A percentile compares a stretch with the other conserved stretches of the same genome.
Evolutionary conservation across 2,888 invertebrate species (phyloP).

Genomic region (Halocaridina rubra): DNA sequence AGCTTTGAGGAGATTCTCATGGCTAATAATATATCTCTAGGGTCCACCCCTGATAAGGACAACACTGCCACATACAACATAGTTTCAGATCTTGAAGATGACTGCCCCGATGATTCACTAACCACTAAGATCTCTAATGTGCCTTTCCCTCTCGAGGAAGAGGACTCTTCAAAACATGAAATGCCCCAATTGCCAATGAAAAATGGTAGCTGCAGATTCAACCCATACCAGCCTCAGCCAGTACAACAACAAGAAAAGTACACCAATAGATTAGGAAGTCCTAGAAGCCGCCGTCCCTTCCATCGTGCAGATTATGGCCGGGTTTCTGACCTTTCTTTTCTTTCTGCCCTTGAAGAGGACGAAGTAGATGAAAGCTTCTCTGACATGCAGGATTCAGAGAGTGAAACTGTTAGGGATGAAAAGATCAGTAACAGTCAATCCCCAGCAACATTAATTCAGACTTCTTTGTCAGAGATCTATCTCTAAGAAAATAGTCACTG

Average conservation of each 20-base stretch:
- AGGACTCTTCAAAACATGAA: neutral
- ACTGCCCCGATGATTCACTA: neutral
- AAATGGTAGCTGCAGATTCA: neutral
- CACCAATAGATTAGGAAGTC: constrained; percentile 44
- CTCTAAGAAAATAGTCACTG: neutral
- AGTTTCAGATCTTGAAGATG: constrained; percentile 40
- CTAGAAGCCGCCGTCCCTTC: constrained; percentile 58
- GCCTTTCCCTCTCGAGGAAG: constrained; percentile 18
- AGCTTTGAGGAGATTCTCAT: constrained; percentile 58
- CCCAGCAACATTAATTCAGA: constrained; percentile 38
- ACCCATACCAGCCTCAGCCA: neutral
- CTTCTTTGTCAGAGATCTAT: constrained; percentile 46
- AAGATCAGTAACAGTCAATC: constrained; percentile 20
- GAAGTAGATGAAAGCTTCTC: constrained; percentile 39
- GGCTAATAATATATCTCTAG: constrained; percentile 47
- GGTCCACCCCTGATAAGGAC: constrained; percentile 28
- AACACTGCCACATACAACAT: constrained; percentile 36
- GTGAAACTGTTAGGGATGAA: constrained; percentile 1
- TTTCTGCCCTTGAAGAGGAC: constrained; percentile 56
- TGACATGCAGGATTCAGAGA: constrained; percentile 38
- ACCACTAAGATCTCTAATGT: constrained; percentile 9
- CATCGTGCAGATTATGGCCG: constrained; percentile 58
- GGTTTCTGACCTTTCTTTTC: constrained; percentile 61
- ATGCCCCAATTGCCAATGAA: neutral
- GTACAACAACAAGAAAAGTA: neutral